These are phyloP conservation scores for Schizopygopsis malacanthus DNA, from an alignment of 2,797 vertebrate species.

Conservation along the genomic window DNA sequence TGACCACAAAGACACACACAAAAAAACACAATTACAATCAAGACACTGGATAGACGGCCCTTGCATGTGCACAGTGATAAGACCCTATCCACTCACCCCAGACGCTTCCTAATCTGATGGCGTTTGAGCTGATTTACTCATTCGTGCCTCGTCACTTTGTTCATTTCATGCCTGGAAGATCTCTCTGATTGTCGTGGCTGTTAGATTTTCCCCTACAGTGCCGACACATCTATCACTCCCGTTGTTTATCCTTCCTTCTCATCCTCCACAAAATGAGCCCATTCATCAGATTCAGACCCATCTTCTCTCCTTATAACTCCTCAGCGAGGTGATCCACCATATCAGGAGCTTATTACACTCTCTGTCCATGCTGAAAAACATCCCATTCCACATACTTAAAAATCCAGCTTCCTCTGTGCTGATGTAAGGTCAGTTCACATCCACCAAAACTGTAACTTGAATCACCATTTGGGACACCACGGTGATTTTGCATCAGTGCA, in stretches of 20 bases:
- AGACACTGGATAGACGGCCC: neutral
- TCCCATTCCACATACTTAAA: neutral
- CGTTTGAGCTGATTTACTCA: constrained; percentile 62
- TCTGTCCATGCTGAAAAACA: constrained; percentile 1
- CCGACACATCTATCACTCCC: constrained; percentile 69
- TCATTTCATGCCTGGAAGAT: constrained; percentile 75
- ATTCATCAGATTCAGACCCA: constrained; percentile 66
- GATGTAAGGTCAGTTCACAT: constrained; percentile 7
- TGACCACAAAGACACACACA: neutral
- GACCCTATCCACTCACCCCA: constrained; percentile 12
- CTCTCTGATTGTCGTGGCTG: constrained; percentile 68
- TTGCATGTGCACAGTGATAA: constrained; percentile 18
- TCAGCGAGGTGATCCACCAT: constrained; percentile 19
- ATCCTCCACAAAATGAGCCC: constrained; percentile 69
- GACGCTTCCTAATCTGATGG: constrained; percentile 44
- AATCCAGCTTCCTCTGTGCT: neutral
- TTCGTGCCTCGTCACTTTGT: constrained; percentile 66
- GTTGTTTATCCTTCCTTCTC: constrained; percentile 60
- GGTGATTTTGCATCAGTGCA: neutral
- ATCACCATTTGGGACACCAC: constrained; percentile 1
- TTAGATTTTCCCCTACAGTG: constrained; percentile 69
- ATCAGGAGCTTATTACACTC: constrained; percentile 10
- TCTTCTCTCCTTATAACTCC: constrained; percentile 57
- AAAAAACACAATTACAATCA: neutral
- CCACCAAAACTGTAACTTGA: neutral